These are phyloP conservation scores for Gulo gulo DNA, from an alignment of 2,113 vertebrate species.

Conservation along the genomic window DNA sequence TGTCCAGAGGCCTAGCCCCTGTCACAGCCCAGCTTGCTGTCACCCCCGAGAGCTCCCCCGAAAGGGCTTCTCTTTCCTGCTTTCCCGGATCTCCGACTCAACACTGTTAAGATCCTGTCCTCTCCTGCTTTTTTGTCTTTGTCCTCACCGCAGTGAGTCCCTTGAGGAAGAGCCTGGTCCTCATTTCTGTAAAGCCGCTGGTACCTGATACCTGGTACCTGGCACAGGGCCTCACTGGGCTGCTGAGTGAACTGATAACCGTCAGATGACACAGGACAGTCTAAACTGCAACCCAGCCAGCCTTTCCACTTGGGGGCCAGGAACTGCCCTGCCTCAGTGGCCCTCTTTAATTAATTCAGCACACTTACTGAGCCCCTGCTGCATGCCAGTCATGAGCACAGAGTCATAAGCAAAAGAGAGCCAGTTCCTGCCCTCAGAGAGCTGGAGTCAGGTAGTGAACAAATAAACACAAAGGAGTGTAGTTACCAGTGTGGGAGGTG, in stretches of 20 bases:
- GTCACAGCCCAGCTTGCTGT: not conserved
- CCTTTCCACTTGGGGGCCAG: not conserved
- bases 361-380: not conserved
- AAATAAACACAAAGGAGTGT: not conserved
- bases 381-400: not conserved
- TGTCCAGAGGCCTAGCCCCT: not conserved
- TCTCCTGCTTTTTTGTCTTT: not conserved
- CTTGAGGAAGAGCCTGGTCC: not conserved
- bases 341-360: not conserved
- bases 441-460: not conserved
- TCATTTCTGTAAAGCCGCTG: too few species aligned
- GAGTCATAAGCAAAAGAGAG: not conserved
- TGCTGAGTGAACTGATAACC: not conserved
- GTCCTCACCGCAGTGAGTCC: not conserved
- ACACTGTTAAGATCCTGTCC: not conserved
- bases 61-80: not conserved
- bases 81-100: not conserved
- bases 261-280: not conserved
- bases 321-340: rapidly evolving
- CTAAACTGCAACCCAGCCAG: not conserved
- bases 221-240: not conserved
- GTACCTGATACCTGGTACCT: too few species aligned
- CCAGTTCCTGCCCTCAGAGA: not conserved
- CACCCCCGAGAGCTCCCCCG: not conserved
- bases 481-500: not conserved